Evolutionary conservation across 2,888 invertebrate genomes (phyloP), one percentile per base, ranked within the genome.

Genomic region (Drosophila helvetica): DNA sequence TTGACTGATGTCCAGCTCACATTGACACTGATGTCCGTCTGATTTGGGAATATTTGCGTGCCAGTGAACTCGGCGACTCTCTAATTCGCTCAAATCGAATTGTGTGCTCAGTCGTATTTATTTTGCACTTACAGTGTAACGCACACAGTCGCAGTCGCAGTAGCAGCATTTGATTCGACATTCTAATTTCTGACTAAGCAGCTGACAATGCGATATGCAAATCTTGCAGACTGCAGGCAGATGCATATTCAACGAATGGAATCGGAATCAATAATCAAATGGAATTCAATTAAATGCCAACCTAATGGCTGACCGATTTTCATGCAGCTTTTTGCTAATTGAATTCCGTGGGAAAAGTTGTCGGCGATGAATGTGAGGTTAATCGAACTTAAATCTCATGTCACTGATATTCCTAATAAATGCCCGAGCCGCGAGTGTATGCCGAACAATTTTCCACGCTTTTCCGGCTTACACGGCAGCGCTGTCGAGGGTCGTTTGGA

Each of bases 251-350:
- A 42, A 46, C 17, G 38, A 42, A 46, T 18, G 38, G 38, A 67
- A 42, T 54, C n/a, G 45, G 50, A 33, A 54, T 71, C 72, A 63
- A 54, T 58, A 51, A 50, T 64, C 22, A 54, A 57, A 50, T 54
- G n/a, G 22, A 71, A 71, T 58, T 64, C 43, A 71, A 71, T 71
- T 63, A 63, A 63, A 51, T 71, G 18, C 27, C 48, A 19, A 22
- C 9, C 43, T 50, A 51, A 71, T 53, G 30, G 25, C 45, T 50
- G 51, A 56, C 52, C 52, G 59, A 58, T 56, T 45, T 27, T 48
- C 62, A 62, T 53, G 53, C 33, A 63, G 71, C 56, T 71, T 46
- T 53, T 9, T 33, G 57, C 56, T 59, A 68, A 68, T 68, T 68
- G 19, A 68, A 45, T 69, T 45, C 53, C 9, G 47, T 58, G 58